These are phyloP conservation scores for Ciconia maguari DNA, from an alignment of 2,113 vertebrate species.

Conservation along the genomic window DNA sequence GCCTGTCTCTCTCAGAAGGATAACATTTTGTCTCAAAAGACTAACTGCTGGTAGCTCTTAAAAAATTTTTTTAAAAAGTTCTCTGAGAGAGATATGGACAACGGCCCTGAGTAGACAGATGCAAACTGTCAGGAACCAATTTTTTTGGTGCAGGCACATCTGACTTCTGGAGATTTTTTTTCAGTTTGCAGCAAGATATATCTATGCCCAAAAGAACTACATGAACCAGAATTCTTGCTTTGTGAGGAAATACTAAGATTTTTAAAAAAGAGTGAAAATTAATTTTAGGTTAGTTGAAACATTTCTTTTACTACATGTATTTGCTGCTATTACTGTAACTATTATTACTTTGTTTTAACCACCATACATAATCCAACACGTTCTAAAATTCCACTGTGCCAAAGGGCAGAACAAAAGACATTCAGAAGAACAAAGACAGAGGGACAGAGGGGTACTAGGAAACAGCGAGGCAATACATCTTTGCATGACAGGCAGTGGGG, in stretches of 20 bases:
- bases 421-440: not conserved
- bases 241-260: not conserved
- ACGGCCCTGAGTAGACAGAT: not conserved
- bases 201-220: not conserved
- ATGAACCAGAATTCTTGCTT: not conserved
- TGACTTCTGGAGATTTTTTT: not conserved
- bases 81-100: not conserved
- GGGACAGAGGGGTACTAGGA: not conserved
- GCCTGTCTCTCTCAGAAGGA: not conserved
- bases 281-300: not conserved
- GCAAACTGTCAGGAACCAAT: not conserved
- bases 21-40: not conserved
- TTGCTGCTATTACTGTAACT: not conserved
- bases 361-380: accelerated
- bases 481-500: not conserved
- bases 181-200: not conserved
- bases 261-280: not conserved
- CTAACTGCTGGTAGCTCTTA: not conserved
- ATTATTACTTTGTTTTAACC: not conserved
- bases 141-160: not conserved
- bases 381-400: not conserved
- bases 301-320: not conserved
- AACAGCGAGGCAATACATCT: not conserved
- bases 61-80: not conserved
- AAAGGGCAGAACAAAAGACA: accelerated